Conservation (phyloP, 2,888 invertebrate genomes). For the Rapana venosa region DNA sequence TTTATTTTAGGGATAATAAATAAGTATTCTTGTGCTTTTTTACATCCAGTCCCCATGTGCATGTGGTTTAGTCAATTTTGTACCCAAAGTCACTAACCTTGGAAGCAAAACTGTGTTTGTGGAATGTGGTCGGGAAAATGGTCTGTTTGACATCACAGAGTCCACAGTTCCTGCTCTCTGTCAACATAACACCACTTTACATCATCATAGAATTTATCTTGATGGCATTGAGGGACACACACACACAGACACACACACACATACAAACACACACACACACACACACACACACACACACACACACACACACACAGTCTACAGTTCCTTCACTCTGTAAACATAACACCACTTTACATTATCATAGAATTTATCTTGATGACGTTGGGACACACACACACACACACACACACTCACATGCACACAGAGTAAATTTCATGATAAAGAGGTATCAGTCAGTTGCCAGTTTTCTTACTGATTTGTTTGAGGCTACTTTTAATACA, state of each 20-base stretch:
- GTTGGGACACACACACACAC: not conserved
- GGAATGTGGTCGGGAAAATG: conserved; percentile 66
- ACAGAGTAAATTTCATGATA: no score
- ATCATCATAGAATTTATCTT: no score
- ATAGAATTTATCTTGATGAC: no score
- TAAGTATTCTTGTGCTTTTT: no score
- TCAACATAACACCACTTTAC: conserved; percentile 34
- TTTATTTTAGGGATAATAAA: no score
- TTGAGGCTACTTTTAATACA: no score
- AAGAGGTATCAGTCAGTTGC: no score
- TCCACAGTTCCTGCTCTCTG: conserved; percentile 78
- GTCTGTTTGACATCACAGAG: conserved; percentile 77
- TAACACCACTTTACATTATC: no score
- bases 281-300: not conserved
- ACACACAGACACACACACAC: not conserved
- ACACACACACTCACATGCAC: not conserved
- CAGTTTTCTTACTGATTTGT: no score
- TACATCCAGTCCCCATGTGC: no score
- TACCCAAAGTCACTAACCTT: conserved; percentile 63
- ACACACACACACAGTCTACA: conserved; percentile 72
- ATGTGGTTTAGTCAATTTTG: no score
- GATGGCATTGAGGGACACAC: not conserved
- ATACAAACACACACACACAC: not conserved
- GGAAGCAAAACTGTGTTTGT: conserved; percentile 75
- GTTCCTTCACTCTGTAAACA: conserved; percentile 76